Conservation (phyloP, 2,888 invertebrate genomes). For the Fabriciana adippe region DNA sequence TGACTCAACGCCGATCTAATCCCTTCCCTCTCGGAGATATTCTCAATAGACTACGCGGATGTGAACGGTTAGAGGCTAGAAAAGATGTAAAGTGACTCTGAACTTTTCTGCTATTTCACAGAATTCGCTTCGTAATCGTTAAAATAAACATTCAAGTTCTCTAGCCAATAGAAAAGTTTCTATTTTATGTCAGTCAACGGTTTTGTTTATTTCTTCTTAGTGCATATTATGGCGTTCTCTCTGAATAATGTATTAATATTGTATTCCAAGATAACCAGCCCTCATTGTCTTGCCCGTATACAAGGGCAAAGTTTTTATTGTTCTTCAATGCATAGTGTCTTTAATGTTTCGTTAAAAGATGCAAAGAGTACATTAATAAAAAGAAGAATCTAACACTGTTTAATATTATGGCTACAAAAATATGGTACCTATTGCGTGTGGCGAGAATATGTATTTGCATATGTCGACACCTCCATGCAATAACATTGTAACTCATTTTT, state of each 20-base stretch:
- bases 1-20: slow-evolving; percentile 77
- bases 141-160: slow-evolving; percentile 14
- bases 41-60: slow-evolving; percentile 56
- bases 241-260: slow-evolving; percentile 22
- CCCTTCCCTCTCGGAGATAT: slow-evolving; percentile 68
- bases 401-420: neutral
- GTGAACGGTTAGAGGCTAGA: slow-evolving; percentile 42
- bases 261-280: slow-evolving; percentile 23
- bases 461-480: no score
- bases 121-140: slow-evolving; percentile 22
- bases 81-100: slow-evolving; percentile 18
- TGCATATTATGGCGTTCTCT: slow-evolving; percentile 1
- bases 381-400: neutral
- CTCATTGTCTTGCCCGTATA: slow-evolving; percentile 31
- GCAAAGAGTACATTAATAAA: slow-evolving; percentile 6
- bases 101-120: slow-evolving; percentile 18
- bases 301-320: slow-evolving; percentile 14
- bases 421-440: no score
- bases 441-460: no score
- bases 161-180: slow-evolving; percentile 3
- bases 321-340: slow-evolving; percentile 15
- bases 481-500: no score
- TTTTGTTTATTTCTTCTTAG: neutral
- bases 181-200: neutral
- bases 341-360: slow-evolving; percentile 4